Base-by-base conservation (phyloP, 2,888 invertebrate species). In the Drosophila kuntzei region DNA sequence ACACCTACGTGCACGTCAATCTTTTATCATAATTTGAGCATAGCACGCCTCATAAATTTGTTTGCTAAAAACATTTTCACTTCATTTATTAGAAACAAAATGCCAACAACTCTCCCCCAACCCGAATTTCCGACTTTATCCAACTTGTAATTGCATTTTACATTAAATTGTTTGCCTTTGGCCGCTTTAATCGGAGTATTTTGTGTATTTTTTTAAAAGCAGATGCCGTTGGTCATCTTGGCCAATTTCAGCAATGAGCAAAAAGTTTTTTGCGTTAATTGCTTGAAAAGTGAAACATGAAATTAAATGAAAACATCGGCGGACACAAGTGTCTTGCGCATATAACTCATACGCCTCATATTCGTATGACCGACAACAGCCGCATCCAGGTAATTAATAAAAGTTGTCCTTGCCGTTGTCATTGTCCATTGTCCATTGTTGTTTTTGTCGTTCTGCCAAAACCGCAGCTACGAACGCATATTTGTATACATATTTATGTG, bases 231-330 rank as follows among this genome's bases (percentile, higher is more conserved):
- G 47, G 54, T 44, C 81, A 72, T 66, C 79, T 81, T 76, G 63
- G 64, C 63, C 70, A 70, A 49, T 86, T 76, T 64, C 43, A 47
- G 47, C 20, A 32, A 50, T 60, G 49, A 44, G 37, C 32, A 54
- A 36, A 61, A 37, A 47, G 71, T 85, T 81, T 69, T 72, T 60
- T 70, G 61, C 79, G 89, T 85, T 85, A 89, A 85, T 85, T 89
- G 85, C 89, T 85, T 70, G 85, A 89, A 85, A 85, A 85, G 87
- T 70, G 77, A 87, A 85, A 85, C 79, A 89, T 77, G 71, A 88
- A 86, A 87, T 89, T 88, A 86, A 87, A 89, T 80, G 83, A 87
- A 87, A 89, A 87, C 89, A 85, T 72, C 71, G 84, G 70, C 71
- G 86, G 68, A 74, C 68, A 49, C 54, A 61, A 82, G 79, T 85